Evolutionary conservation across 2,888 invertebrate species (phyloP).

Genomic region (Eupeodes luniger): DNA sequence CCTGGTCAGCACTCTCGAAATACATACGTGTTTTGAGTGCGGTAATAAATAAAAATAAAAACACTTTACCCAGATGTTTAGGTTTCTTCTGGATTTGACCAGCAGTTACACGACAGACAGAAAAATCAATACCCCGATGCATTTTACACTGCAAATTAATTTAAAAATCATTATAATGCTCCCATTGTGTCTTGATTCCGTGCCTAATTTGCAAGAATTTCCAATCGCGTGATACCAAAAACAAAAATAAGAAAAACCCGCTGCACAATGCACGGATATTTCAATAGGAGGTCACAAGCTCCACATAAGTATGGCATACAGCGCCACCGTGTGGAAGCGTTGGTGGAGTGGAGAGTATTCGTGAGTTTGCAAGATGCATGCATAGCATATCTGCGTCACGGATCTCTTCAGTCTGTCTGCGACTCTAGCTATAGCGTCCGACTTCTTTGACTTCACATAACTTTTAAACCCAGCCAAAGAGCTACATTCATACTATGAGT

Average conservation of each 20-base stretch:
- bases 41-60: slow-evolving; percentile 50
- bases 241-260: slow-evolving; percentile 14
- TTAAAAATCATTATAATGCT: slow-evolving; percentile 51
- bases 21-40: not conserved
- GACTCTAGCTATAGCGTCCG: not conserved
- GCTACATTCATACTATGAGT: not conserved
- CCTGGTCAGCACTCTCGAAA: slow-evolving; percentile 28
- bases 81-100: slow-evolving; percentile 28
- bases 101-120: slow-evolving; percentile 41
- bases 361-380: slow-evolving; percentile 33
- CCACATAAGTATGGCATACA: not conserved
- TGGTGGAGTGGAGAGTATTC: not conserved
- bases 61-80: slow-evolving; percentile 27
- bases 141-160: slow-evolving; percentile 53
- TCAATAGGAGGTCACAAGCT: slow-evolving; percentile 33
- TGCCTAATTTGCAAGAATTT: slow-evolving; percentile 65
- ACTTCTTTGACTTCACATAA: slow-evolving; percentile 1
- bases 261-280: not conserved
- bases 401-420: slow-evolving; percentile 40
- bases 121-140: slow-evolving; percentile 48
- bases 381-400: slow-evolving; percentile 60
- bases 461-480: not conserved
- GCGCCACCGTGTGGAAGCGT: no score
- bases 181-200: slow-evolving; percentile 60
- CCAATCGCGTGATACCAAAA: slow-evolving; percentile 44